Evolutionary conservation across 2,888 invertebrate species (phyloP).

Genomic region (Yponomeuta plumbellus): DNA sequence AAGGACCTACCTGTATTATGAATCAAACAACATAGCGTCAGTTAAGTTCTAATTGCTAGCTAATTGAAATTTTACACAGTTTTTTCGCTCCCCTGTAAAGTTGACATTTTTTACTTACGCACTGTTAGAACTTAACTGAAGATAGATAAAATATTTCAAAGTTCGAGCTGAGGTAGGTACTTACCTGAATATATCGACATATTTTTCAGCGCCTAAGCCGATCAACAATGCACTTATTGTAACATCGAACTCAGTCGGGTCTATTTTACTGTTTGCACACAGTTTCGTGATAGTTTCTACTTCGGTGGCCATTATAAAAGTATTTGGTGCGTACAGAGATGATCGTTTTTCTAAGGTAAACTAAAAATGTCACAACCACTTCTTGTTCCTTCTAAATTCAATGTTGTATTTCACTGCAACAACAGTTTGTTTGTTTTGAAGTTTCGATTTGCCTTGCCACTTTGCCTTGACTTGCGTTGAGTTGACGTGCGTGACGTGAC

Average conservation of each 20-base stretch:
- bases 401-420: neutral
- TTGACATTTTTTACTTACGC: too few species aligned
- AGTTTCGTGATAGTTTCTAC: neutral
- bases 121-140: too few species aligned
- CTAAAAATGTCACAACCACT: neutral
- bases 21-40: too few species aligned
- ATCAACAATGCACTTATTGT: constrained; percentile 55
- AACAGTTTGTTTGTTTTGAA: neutral
- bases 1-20: too few species aligned
- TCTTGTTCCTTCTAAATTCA: too few species aligned
- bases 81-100: too few species aligned
- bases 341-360: neutral
- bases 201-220: constrained; percentile 60
- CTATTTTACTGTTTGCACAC: constrained; percentile 33
- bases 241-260: constrained; percentile 58
- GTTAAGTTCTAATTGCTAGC: too few species aligned
- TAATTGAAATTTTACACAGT: too few species aligned
- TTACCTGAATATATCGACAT: constrained; percentile 62
- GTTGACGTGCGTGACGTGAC: too few species aligned
- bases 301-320: neutral
- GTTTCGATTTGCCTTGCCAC: neutral
- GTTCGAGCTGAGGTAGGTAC: constrained; percentile 5
- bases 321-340: neutral
- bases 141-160: neutral
- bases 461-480: too few species aligned